phyloP scores from a whole-genome alignment of 2,888 invertebrate species.

The Agrochola lota region DNA sequence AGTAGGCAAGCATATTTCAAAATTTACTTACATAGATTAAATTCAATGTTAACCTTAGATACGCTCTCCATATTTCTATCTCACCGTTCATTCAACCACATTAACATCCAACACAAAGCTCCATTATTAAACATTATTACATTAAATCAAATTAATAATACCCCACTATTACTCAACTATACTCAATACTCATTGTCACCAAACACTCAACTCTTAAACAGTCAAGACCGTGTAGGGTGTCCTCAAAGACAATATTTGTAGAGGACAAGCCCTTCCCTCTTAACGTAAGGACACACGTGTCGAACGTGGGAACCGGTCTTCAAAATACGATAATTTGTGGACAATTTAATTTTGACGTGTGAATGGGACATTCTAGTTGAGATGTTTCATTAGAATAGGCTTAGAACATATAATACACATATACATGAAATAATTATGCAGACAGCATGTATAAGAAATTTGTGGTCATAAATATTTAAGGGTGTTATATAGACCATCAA shows the following conservation, averaged over 20 bases:
- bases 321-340: slow-evolving; percentile 83
- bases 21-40: background rate
- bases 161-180: slow-evolving; percentile 49
- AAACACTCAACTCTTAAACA: slow-evolving; percentile 81
- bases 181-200: slow-evolving; percentile 64
- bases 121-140: slow-evolving; percentile 57
- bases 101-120: background rate
- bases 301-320: slow-evolving; percentile 82
- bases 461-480: too few species aligned
- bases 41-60: background rate
- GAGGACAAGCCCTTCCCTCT: slow-evolving; percentile 84
- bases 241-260: slow-evolving; percentile 90
- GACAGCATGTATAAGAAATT: background rate
- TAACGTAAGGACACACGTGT: slow-evolving; percentile 81
- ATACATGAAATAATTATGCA: background rate
- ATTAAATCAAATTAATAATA: slow-evolving; percentile 64
- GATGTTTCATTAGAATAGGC: slow-evolving; percentile 21
- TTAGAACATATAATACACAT: background rate
- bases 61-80: background rate
- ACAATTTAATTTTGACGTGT: slow-evolving; percentile 78
- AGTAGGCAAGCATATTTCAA: background rate
- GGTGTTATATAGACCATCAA: too few species aligned
- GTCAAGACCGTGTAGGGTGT: slow-evolving; percentile 82
- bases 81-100: background rate
- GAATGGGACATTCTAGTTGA: slow-evolving; percentile 69